Evolutionary conservation across 1,140 invertebrate genomes (phyloP).

Genomic region (Medauroidea extradentata): DNA sequence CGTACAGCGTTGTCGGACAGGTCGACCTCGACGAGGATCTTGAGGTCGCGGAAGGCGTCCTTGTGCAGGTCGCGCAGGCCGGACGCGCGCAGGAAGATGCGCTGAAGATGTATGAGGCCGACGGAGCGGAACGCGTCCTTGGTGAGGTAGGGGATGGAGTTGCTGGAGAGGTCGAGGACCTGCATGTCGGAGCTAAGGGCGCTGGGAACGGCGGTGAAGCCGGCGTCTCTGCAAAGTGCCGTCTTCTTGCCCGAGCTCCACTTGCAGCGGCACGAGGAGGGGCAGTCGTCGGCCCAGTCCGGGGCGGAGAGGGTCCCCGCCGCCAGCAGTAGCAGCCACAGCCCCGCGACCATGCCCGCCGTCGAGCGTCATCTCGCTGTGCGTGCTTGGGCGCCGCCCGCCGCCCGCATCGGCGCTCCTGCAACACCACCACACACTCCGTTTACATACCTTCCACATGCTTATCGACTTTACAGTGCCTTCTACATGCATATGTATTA

Average conservation of each 20-base stretch:
- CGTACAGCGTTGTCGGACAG: slow-evolving; percentile 68
- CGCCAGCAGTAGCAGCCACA: slow-evolving; percentile 29
- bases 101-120: slow-evolving; percentile 77
- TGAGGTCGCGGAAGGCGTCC: slow-evolving; percentile 79
- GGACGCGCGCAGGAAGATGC: slow-evolving; percentile 70
- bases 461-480: too few relatives aligned
- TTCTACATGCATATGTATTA: too few relatives aligned
- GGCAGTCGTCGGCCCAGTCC: slow-evolving; percentile 81
- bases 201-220: slow-evolving; percentile 67
- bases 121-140: slow-evolving; percentile 73
- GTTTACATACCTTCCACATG: too few relatives aligned
- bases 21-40: slow-evolving; percentile 82
- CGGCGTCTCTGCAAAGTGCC: slow-evolving; percentile 71
- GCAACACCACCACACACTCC: too few relatives aligned
- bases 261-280: slow-evolving; percentile 75
- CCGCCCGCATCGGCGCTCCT: too few relatives aligned
- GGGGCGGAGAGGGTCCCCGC: slow-evolving; percentile 48
- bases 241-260: slow-evolving; percentile 87
- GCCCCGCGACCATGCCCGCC: neutral
- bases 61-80: slow-evolving; percentile 69
- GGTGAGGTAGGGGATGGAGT: slow-evolving; percentile 68
- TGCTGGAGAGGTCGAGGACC: slow-evolving; percentile 77
- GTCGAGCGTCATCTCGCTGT: too few relatives aligned
- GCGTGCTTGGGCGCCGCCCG: too few relatives aligned
- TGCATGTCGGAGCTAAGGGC: slow-evolving; percentile 77